A percentile compares a stretch with the other conserved stretches of the same genome.
Conservation (phyloP, 30 jellyfish, hydroid and myxozoan genomes). For the Hydractinia symbiolongicarpus region DNA sequence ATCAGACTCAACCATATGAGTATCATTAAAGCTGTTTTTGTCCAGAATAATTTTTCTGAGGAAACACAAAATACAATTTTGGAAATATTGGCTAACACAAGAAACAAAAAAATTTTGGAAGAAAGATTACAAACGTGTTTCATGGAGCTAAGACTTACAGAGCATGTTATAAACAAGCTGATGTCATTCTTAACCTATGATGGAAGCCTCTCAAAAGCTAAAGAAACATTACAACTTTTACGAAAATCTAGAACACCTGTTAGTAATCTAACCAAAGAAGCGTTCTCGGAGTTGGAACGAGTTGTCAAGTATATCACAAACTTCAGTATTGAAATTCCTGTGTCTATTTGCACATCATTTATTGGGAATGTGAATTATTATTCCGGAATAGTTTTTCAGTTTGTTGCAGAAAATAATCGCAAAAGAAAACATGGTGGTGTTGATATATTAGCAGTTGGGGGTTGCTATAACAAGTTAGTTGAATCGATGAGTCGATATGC, state of each 20-base stretch:
- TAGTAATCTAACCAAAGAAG: conserved; percentile 65
- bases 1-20: conserved; percentile 61
- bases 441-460: conserved; percentile 88
- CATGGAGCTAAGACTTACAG: conserved; percentile 41
- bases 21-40: conserved; percentile 59
- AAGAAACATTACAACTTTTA: conserved; percentile 54
- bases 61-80: conserved; percentile 32
- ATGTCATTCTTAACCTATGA: conserved; percentile 40
- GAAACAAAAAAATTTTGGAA: conserved; percentile 32
- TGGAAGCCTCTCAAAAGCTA: conserved; percentile 59
- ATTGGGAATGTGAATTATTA: conserved; percentile 43
- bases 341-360: conserved; percentile 44
- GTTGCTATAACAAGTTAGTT: conserved; percentile 60
- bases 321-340: conserved; percentile 50
- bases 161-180: conserved; percentile 43
- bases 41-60: conserved; percentile 45
- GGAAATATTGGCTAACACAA: conserved; percentile 37
- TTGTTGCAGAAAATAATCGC: conserved; percentile 71
- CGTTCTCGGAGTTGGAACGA: conserved; percentile 48
- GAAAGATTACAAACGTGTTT: conserved; percentile 29
- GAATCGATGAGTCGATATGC: conserved; percentile 41
- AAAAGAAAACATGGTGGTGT: conserved; percentile 64
- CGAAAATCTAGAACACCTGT: conserved; percentile 54
- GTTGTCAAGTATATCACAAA: conserved; percentile 30
- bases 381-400: conserved; percentile 73